Evolutionary conservation across 2,113 vertebrate genomes (phyloP).

Genomic region (Rhinogobius similis): DNA sequence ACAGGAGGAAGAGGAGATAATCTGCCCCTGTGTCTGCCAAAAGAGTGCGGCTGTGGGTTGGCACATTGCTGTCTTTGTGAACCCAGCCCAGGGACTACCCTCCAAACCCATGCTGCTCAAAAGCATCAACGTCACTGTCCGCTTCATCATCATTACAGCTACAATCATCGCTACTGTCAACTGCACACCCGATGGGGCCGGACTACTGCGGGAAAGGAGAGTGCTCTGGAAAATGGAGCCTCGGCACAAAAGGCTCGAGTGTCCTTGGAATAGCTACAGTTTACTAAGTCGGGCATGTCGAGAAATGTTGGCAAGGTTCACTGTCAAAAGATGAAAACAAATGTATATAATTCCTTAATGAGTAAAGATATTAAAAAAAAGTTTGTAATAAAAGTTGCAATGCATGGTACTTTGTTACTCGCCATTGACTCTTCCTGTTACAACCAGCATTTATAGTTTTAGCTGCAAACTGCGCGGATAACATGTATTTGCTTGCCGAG

Average conservation of each 20-base stretch:
- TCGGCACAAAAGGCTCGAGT: constrained; percentile 12
- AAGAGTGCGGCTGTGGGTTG: constrained; percentile 22
- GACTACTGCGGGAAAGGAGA: constrained; percentile 20
- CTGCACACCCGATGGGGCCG: constrained; percentile 21
- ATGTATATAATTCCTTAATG: neutral
- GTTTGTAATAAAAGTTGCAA: too few species aligned
- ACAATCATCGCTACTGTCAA: constrained; percentile 52
- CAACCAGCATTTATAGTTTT: too few species aligned
- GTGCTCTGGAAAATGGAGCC: constrained; percentile 21
- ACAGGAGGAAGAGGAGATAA: constrained; percentile 52
- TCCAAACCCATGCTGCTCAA: constrained; percentile 56
- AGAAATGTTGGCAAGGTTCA: neutral
- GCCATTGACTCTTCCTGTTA: too few species aligned
- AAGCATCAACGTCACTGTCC: constrained; percentile 66
- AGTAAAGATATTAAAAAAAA: too few species aligned
- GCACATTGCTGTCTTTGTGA: constrained; percentile 44
- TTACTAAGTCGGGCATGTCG: neutral
- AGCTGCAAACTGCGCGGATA: too few species aligned
- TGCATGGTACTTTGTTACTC: too few species aligned
- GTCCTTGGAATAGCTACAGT: constrained; percentile 25
- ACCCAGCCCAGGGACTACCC: constrained; percentile 43
- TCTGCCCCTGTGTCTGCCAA: constrained; percentile 60
- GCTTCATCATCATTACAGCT: constrained; percentile 47
- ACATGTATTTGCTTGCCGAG: too few species aligned
- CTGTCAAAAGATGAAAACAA: neutral